Percentiles rank a stretch among this genome's conserved stretches.
phyloP scores from a whole-genome alignment of 92 coral and sea anemone genomes.

The Desmophyllum pertusum region DNA sequence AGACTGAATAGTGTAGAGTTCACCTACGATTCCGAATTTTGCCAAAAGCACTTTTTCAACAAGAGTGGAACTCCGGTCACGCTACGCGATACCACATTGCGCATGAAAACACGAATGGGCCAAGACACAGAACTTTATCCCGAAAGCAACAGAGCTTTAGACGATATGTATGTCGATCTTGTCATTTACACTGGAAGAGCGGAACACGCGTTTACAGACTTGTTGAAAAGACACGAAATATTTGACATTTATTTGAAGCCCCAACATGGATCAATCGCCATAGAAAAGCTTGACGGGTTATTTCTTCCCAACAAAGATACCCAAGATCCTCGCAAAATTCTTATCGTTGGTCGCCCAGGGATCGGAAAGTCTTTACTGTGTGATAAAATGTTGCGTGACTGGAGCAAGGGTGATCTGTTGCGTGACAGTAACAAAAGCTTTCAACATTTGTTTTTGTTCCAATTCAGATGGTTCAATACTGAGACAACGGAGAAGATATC shows the following conservation, averaged over 20 bases:
- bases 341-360: constrained; percentile 64
- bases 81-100: not conserved
- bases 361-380: constrained; percentile 64
- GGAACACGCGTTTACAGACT: not conserved
- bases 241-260: constrained; percentile 29
- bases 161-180: constrained; percentile 59
- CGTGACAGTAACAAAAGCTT: not conserved
- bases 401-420: constrained; percentile 19
- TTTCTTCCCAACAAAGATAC: constrained; percentile 43
- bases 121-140: not conserved
- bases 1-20: not conserved
- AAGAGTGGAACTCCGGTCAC: constrained; percentile 10
- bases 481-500: constrained; percentile 6
- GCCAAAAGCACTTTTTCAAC: constrained; percentile 33
- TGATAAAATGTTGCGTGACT: constrained; percentile 45
- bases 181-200: constrained; percentile 61
- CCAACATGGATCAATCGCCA: constrained; percentile 24
- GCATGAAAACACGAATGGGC: not conserved
- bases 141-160: constrained; percentile 7
- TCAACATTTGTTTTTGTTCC: constrained; percentile 27
- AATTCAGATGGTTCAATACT: constrained; percentile 52
- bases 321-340: constrained; percentile 46
- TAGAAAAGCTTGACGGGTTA: constrained; percentile 35
- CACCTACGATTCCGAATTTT: constrained; percentile 44
- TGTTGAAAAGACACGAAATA: constrained; percentile 42